Evolutionary conservation across 2,113 vertebrate species (phyloP), one percentile per base, ranked within the genome.

Genomic region (Panthera uncia): DNA sequence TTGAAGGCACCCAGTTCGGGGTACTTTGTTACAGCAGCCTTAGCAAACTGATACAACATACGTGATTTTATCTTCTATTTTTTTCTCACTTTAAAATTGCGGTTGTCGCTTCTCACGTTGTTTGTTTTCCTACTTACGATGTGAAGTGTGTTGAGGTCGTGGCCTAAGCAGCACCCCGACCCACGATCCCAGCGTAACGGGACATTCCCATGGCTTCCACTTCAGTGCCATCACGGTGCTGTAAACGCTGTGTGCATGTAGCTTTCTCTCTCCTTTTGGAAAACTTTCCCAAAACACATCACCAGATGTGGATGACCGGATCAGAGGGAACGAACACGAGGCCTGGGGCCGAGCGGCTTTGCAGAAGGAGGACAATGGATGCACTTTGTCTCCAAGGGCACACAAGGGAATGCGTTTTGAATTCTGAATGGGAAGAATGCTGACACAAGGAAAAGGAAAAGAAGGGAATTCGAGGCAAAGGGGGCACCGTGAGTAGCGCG

Each of bases 81-180:
- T 63, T 52, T 8, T 11, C 55, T 85, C 71, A 63, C 41, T 57
- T 82, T 36, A 48, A 27, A 76, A 69, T 5, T 15, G 38, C 19
- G 69, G 36, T 45, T 21, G 9, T 23, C 36, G 8, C 55, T 36
- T 48, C 33, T 25, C 89, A 27, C 1, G 0, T 36, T 61, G 36
- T 13, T 79, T 21, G 57, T 73, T 89, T 89, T 68, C 36, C 68
- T 55, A n/a, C 18, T 3, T 9, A 52, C 7, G 29, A 7, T 41
- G 5, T 38, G 7, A 61, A 48, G 13, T 21, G 18, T 69, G 48
- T 5, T 25, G 41, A 85, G 63, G 87, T 7, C 4, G 87, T 36
- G 4, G 2, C 27, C 63, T 13, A 21, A 4, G 0, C 3, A 13
- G 41, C n/a, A 23, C 41, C 15, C 3, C 23, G 7, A 63, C 25